Conservation (phyloP, 2,888 invertebrate genomes). For the Drosophila putrida region DNA sequence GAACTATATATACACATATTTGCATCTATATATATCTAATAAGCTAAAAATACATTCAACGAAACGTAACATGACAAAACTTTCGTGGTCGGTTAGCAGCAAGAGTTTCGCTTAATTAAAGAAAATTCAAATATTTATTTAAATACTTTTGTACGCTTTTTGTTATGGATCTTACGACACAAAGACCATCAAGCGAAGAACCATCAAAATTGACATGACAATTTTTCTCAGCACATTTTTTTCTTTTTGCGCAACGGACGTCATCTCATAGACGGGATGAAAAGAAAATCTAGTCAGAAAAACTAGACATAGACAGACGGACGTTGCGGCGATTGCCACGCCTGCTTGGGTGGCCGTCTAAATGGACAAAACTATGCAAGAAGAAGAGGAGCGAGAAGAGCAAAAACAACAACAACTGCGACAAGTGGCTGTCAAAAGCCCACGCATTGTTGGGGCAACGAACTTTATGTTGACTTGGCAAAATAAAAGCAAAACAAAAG, state of each 20-base stretch:
- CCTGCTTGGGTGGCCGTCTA: slow-evolving; percentile 56
- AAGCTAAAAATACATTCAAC: slow-evolving; percentile 22
- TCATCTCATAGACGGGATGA: slow-evolving; percentile 47
- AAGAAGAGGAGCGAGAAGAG: neutral
- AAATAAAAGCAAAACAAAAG: neutral
- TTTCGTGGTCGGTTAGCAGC: slow-evolving; percentile 12
- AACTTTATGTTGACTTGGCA: slow-evolving; percentile 44
- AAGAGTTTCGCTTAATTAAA: slow-evolving; percentile 24
- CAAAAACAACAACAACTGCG: slow-evolving; percentile 13
- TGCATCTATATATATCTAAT: slow-evolving; percentile 15
- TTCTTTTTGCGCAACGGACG: slow-evolving; percentile 47
- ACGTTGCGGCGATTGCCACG: slow-evolving; percentile 5
- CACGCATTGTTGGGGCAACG: slow-evolving; percentile 57
- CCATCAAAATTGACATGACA: slow-evolving; percentile 43
- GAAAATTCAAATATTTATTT: slow-evolving; percentile 18
- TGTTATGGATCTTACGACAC: slow-evolving; percentile 26
- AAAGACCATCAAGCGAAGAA: slow-evolving; percentile 13
- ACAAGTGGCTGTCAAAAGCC: slow-evolving; percentile 64
- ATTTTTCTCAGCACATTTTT: slow-evolving; percentile 37
- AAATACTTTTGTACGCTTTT: slow-evolving; percentile 1
- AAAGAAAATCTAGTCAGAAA: slow-evolving; percentile 33
- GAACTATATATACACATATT: slow-evolving; percentile 15
- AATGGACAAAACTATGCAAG: slow-evolving; percentile 39
- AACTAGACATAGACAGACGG: slow-evolving; percentile 18
- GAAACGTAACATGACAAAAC: slow-evolving; percentile 9